Evolutionary conservation across 2,888 invertebrate species (phyloP), one percentile per base, ranked within the genome.

Genomic region (Lasioglossum leucozonium): DNA sequence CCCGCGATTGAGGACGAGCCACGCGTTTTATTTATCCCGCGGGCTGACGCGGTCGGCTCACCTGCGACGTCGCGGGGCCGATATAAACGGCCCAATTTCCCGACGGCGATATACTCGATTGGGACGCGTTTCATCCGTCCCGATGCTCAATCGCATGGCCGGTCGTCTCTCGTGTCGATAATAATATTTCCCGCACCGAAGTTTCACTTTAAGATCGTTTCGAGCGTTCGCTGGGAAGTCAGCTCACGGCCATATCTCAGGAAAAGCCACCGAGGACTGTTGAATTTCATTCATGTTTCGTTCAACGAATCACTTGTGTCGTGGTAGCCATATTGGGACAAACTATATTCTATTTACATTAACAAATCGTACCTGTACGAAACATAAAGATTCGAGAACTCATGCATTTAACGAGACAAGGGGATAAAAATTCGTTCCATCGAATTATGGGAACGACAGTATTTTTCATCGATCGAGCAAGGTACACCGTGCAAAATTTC

Each of bases 41-140:
- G 26, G 42, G 5, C 26, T 42, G 22, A 30, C 22, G n/a, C 37
- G 2, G 40, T 30, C 2, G 62, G 58, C 42, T 75, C 75, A 75
- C 75, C 75, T 34, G 62, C 42, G n/a, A n/a, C 34, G 47, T 40
- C n/a, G 22, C 22, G 26, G 40, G 40, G 8, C 34, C 18, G 44
- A 22, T 75, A 62, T 26, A 22, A 42, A 69, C 40, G n/a, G n/a
- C 69, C 22, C 22, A 69, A 69, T 69, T 69, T 67, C 37, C 37
- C 40, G 13, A 11, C 5, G 5, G 22, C 37, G 22, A 37, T 22
- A 34, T 10, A 22, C 67, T 67, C 30, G n/a, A 34, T 62, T 30
- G 16, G 62, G 16, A 62, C 16, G 30, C 18, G 55, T 55, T n/a
- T 4, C 55, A n/a, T 11, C 16, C 6, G 30, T 6, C 13, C 1